phyloP scores from a whole-genome alignment of 2,113 vertebrate genomes.

The Nycticryphes semicollaris region DNA sequence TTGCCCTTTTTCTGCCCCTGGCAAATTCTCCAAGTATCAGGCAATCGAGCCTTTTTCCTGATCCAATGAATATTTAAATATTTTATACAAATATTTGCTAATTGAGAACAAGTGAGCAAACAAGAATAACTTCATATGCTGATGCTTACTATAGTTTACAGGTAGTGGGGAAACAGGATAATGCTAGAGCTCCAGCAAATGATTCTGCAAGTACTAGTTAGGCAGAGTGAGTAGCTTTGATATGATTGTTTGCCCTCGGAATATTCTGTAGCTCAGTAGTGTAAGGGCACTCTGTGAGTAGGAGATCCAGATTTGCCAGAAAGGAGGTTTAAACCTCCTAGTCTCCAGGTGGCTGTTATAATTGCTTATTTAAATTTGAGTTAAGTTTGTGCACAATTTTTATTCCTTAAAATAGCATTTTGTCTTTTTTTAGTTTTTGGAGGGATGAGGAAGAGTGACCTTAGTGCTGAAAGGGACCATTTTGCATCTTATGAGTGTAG shows the following conservation, averaged over 20 bases:
- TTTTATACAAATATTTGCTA: conserved; percentile 55
- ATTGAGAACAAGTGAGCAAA: conserved; percentile 43
- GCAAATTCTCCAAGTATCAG: neutral
- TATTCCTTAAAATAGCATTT: neutral
- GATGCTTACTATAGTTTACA: neutral
- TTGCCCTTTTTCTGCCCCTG: neutral
- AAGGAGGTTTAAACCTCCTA: neutral
- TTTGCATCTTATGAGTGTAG: neutral
- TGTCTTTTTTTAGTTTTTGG: neutral
- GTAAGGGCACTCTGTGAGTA: neutral
- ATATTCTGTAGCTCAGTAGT: neutral
- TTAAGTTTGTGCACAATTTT: neutral
- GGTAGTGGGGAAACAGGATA: neutral
- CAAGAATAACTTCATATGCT: conserved; percentile 28
- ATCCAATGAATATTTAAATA: conserved; percentile 48
- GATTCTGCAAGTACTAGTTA: neutral
- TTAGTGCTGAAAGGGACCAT: neutral
- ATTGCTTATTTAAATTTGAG: neutral
- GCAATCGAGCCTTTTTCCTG: neutral
- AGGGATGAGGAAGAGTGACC: neutral
- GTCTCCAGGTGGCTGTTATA: neutral
- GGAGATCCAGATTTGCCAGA: neutral
- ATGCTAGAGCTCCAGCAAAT: neutral
- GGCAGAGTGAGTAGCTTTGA: neutral
- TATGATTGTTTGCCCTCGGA: neutral